These are phyloP conservation scores for Perognathus longimembris DNA, from an alignment of 2,113 vertebrate species.

Conservation along the genomic window DNA sequence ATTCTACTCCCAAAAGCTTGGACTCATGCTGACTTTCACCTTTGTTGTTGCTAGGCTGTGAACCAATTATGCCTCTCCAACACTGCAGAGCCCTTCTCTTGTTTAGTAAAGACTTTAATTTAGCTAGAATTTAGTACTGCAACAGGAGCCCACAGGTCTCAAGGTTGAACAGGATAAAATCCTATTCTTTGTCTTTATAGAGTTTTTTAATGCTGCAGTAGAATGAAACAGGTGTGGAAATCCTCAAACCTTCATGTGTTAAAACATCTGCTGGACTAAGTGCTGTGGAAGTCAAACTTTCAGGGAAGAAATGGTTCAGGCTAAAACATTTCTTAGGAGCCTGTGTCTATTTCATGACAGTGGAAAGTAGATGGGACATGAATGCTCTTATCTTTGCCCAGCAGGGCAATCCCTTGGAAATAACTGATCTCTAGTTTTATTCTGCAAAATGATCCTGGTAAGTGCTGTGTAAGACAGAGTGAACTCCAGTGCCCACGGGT, in stretches of 20 bases:
- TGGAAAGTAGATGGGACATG: not conserved
- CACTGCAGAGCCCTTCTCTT: slow-evolving; percentile 71
- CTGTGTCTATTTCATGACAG: not conserved
- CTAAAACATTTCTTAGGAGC: not conserved
- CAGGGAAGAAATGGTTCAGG: not conserved
- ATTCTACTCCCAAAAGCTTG: not conserved
- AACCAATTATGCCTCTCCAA: slow-evolving; percentile 69
- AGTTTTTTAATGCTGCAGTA: not conserved
- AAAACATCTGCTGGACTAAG: not conserved
- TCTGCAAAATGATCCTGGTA: slow-evolving; percentile 76
- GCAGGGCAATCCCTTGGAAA: slow-evolving; percentile 49
- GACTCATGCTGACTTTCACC: slow-evolving; percentile 18
- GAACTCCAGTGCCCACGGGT: slow-evolving; percentile 63
- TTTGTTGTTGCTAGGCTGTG: slow-evolving; percentile 60
- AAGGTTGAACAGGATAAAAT: too few relatives aligned
- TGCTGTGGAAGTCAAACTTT: not conserved
- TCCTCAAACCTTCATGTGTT: not conserved
- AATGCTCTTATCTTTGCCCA: not conserved
- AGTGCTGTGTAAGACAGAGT: slow-evolving; percentile 75
- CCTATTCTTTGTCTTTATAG: not conserved
- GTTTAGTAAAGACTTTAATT: slow-evolving; percentile 84
- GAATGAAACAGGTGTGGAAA: not conserved
- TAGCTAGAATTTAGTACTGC: slow-evolving; percentile 83
- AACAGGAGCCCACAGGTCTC: slow-evolving; percentile 39
- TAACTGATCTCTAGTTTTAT: slow-evolving; percentile 72